Evolutionary conservation across 2,113 vertebrate genomes (phyloP).

Genomic region (Dipodomys ordii): DNA sequence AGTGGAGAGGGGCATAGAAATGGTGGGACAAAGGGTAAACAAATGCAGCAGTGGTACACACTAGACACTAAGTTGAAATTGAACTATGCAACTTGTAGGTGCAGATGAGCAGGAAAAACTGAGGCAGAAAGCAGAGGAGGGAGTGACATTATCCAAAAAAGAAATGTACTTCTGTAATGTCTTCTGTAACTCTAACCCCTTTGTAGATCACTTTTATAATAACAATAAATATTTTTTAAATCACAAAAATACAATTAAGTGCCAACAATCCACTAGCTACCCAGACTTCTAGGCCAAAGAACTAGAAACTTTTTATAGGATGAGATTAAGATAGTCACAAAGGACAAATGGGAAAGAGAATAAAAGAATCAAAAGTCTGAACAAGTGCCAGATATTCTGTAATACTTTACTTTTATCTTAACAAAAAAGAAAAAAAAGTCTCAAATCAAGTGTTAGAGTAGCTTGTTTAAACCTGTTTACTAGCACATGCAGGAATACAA

Average conservation of each 20-base stretch:
- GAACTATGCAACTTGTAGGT: too few species aligned
- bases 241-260: not conserved
- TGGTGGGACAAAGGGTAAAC: too few species aligned
- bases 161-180: too few species aligned
- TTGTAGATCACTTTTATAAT: too few species aligned
- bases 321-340: conserved; percentile 32
- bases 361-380: conserved; percentile 32
- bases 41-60: too few species aligned
- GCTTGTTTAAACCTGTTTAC: conserved; percentile 65
- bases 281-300: conserved; percentile 40
- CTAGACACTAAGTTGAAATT: too few species aligned
- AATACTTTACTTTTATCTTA: conserved; percentile 52
- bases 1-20: too few species aligned
- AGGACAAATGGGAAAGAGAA: not conserved
- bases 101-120: too few species aligned
- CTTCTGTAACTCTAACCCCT: too few species aligned
- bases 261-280: not conserved
- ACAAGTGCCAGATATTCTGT: conserved; percentile 40
- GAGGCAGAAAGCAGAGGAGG: too few species aligned
- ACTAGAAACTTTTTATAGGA: not conserved
- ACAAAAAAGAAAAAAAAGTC: not conserved
- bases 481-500: not conserved
- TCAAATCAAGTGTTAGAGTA: conserved; percentile 25
- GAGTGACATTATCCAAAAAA: too few species aligned
- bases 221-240: too few species aligned